Evolutionary conservation across 2,113 vertebrate species (phyloP), one percentile per base, ranked within the genome.

Genomic region (Poeciliopsis prolifica): DNA sequence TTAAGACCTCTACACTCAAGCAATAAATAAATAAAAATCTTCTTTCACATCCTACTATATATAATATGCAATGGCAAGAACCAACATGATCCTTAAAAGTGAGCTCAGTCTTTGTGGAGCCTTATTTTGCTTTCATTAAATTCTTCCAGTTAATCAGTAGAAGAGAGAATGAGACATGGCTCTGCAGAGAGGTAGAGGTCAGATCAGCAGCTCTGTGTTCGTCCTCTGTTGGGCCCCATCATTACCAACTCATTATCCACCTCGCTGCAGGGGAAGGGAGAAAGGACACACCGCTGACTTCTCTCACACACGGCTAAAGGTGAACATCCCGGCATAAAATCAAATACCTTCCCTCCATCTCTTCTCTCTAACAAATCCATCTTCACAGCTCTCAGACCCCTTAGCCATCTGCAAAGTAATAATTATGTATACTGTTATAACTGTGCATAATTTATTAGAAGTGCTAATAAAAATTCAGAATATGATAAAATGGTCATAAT

Each of bases 201-300:
- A 82, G 71, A 79, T 35, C 65, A 71, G 54, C 70, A 63, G 68
- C 70, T 75, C 73, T 35, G n/a, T 69, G 74, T 74, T 80, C 75
- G 75, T 85, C 81, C 77, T 78, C 84, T 82, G 77, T 40, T 61
- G 2, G 12, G 74, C 62, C 79, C 58, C 28, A 77, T 86, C 87
- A 92, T 91, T 89, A 90, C 82, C 88, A 88, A 70, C 85, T 87
- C 89, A 87, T 89, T 89, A 86, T 74, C 87, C 78, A 84, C 77
- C 74, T 82, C 14, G 72, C 89, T 81, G 76, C 42, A 84, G 82
- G 87, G 84, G 80, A 90, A 77, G 82, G 26, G 78, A 87, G 33
- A 15, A 74, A 86, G 84, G 89, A 87, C 86, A 75, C 66, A 76
- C 63, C 65, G 64, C 3, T 64, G 66, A 81, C 82, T 81, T 67